Conservation (phyloP, 2,888 invertebrate species). For the Apamea sordens region DNA sequence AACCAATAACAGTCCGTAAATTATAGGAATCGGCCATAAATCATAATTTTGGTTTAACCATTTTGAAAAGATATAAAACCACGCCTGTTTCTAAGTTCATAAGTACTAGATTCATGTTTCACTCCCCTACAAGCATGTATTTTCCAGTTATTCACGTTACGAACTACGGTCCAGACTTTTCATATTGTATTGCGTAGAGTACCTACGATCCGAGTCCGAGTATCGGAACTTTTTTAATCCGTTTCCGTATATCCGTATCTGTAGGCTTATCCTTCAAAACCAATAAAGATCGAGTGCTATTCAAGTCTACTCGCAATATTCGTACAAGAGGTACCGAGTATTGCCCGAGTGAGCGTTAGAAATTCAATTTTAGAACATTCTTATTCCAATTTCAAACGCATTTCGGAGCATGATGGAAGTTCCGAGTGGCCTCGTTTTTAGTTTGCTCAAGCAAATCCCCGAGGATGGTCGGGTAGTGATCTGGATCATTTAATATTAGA, state of each 20-base stretch:
- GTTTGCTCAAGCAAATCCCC: constrained; percentile 64
- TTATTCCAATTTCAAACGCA: constrained; percentile 67
- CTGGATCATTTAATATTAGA: constrained; percentile 43
- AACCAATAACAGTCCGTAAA: too few species aligned
- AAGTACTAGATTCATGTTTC: background rate
- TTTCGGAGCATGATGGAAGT: constrained; percentile 57
- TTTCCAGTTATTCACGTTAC: background rate
- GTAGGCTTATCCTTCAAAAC: constrained; percentile 15
- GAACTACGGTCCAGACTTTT: constrained; percentile 15
- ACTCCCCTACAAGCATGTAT: background rate
- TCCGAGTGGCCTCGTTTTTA: constrained; percentile 61
- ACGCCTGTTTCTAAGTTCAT: background rate
- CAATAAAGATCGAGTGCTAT: constrained; percentile 58
- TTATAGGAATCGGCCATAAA: too few species aligned
- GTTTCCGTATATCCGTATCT: background rate
- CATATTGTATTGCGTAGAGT: constrained; percentile 16
- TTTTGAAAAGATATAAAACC: background rate
- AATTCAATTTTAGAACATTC: constrained; percentile 68
- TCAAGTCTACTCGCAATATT: constrained; percentile 52
- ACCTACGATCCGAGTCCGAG: background rate
- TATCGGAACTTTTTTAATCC: constrained; percentile 25
- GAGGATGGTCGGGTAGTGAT: constrained; percentile 46
- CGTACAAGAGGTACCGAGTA: constrained; percentile 44
- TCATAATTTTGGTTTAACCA: background rate
- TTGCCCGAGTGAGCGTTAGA: constrained; percentile 50